Evolutionary conservation across 2,888 invertebrate genomes (phyloP).

Genomic region (Polymixis lichenea): DNA sequence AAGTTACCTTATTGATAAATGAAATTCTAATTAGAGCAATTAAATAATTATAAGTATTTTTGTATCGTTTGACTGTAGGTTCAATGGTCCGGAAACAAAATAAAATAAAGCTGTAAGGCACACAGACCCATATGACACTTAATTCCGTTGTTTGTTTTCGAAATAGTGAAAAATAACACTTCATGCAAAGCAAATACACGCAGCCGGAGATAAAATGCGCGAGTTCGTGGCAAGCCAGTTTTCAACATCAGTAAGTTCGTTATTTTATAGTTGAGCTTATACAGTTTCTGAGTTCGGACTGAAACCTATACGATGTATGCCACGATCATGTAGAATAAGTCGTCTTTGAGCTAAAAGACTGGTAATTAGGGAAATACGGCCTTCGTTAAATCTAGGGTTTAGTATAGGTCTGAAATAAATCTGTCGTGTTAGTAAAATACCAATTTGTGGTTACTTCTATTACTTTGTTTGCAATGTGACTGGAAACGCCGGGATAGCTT

Average conservation of each 20-base stretch:
- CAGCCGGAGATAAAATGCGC: constrained; percentile 62
- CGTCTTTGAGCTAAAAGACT: constrained; percentile 9
- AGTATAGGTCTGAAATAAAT: neutral
- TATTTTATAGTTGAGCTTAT: constrained; percentile 56
- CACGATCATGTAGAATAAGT: neutral
- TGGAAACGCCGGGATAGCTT: neutral
- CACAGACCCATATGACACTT: constrained; percentile 57
- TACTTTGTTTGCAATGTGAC: neutral
- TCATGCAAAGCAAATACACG: constrained; percentile 69
- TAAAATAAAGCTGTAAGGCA: constrained; percentile 51
- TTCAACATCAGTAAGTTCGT: constrained; percentile 57
- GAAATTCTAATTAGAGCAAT: neutral
- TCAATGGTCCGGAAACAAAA: constrained; percentile 46
- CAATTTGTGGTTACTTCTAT: neutral
- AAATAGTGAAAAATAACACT: constrained; percentile 72
- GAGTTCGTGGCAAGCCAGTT: constrained; percentile 56
- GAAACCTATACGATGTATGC: constrained; percentile 19
- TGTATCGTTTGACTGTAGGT: constrained; percentile 19
- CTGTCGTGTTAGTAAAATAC: neutral
- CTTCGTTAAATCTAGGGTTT: constrained; percentile 1
- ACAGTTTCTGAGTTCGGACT: constrained; percentile 18
- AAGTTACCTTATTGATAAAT: neutral
- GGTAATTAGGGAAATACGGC: constrained; percentile 12
- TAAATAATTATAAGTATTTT: constrained; percentile 16
- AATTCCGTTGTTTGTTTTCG: constrained; percentile 64